Conservation (phyloP, 2,113 vertebrate genomes). For the Xiphorhynchus elegans region DNA sequence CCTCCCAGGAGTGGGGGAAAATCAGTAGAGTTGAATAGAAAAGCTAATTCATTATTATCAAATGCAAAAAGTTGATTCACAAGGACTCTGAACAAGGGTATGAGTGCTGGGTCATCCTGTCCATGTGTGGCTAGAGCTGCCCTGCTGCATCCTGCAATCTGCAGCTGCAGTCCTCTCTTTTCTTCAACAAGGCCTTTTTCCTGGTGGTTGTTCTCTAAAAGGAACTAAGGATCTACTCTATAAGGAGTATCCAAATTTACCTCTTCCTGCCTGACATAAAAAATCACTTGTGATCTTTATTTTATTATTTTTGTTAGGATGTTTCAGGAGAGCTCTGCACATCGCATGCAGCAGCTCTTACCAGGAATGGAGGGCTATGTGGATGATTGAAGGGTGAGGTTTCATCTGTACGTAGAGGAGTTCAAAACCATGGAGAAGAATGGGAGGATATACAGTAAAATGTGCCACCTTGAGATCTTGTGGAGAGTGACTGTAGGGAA, state of each 20-base stretch:
- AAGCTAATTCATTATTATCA: background rate
- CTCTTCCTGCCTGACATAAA: background rate
- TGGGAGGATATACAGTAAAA: background rate
- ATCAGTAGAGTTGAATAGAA: background rate
- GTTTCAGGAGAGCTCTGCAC: background rate
- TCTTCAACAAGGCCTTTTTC: background rate
- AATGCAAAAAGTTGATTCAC: background rate
- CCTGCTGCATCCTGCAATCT: background rate
- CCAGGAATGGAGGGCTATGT: background rate
- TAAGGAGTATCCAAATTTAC: background rate
- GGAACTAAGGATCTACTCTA: background rate
- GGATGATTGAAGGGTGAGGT: accelerated
- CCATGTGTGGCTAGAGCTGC: background rate
- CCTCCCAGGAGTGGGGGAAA: background rate
- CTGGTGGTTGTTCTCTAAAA: background rate
- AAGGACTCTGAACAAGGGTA: background rate
- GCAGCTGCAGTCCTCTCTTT: background rate
- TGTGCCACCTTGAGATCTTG: accelerated
- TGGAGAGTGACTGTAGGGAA: background rate
- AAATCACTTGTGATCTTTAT: background rate
- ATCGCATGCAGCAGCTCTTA: background rate
- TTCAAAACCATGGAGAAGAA: background rate
- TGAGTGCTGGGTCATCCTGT: background rate
- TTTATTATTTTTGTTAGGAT: too few relatives aligned
- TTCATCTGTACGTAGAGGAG: background rate